Conservation (phyloP, 2,113 vertebrate genomes). For the Syrrhaptes paradoxus region DNA sequence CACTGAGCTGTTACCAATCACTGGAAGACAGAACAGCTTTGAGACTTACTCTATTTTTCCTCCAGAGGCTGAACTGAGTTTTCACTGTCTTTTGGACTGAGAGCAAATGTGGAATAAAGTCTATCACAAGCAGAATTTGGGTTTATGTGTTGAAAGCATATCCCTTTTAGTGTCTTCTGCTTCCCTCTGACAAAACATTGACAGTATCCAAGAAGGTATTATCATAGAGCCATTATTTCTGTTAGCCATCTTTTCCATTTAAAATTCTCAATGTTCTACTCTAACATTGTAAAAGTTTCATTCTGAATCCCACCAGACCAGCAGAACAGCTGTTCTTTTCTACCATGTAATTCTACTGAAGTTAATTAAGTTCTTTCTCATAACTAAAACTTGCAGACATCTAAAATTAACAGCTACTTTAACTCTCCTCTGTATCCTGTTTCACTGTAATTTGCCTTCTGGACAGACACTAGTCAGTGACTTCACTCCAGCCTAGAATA, state of each 20-base stretch:
- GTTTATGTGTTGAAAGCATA: background rate
- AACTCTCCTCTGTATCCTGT: conserved; percentile 49
- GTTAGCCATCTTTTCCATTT: background rate
- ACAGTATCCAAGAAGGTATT: background rate
- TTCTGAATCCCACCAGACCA: conserved; percentile 27
- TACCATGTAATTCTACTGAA: conserved; percentile 7
- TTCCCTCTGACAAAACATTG: background rate
- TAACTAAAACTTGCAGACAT: conserved; percentile 58
- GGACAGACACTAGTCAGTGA: conserved; percentile 32
- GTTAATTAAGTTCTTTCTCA: conserved; percentile 58
- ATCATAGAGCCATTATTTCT: background rate
- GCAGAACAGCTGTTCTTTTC: conserved; percentile 48
- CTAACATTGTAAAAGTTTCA: conserved; percentile 18
- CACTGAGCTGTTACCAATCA: background rate
- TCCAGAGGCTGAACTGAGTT: background rate
- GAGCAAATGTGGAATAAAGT: background rate
- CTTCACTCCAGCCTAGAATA: conserved; percentile 22
- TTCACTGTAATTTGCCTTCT: conserved; percentile 45
- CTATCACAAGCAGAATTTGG: background rate
- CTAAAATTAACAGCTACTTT: conserved; percentile 64
- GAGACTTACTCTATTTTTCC: background rate
- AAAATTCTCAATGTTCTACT: conserved; percentile 46
- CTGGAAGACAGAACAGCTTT: background rate
- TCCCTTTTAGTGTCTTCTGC: background rate
- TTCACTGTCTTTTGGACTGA: background rate